Conservation (phyloP, 2,888 invertebrate genomes). For the Reticulitermes lucifugus region DNA sequence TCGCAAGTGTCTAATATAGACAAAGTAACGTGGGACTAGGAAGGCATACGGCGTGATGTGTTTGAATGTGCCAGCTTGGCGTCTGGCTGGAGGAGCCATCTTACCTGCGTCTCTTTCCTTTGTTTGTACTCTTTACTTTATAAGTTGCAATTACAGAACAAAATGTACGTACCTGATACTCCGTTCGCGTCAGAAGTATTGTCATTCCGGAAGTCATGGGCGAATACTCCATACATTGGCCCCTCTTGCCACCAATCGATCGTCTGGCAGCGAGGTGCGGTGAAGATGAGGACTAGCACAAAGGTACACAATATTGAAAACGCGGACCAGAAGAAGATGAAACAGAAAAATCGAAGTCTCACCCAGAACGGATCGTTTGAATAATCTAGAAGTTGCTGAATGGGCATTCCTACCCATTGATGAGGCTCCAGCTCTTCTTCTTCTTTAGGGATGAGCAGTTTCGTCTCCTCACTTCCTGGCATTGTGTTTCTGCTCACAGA, state of each 20-base stretch:
- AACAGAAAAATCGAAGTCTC: conserved; percentile 19
- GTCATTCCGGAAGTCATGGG: neutral
- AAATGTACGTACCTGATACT: neutral
- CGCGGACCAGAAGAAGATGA: conserved; percentile 9
- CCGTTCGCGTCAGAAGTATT: neutral
- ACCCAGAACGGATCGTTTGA: conserved; percentile 42
- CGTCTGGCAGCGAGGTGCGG: conserved; percentile 36
- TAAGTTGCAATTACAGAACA: neutral
- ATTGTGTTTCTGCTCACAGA: neutral
- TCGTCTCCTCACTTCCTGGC: neutral
- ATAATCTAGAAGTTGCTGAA: conserved; percentile 16
- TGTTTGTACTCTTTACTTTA: neutral
- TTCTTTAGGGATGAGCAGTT: conserved; percentile 27
- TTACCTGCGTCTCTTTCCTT: no score
- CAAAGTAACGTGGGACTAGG: no score
- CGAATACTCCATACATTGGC: conserved; percentile 22
- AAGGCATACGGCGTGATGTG: no score
- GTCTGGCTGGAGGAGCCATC: no score
- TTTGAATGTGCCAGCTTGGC: no score
- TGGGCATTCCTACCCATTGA: conserved; percentile 23
- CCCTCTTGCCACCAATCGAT: conserved; percentile 43
- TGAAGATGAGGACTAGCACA: conserved; percentile 16
- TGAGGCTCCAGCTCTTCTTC: neutral
- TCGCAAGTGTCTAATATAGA: no score
- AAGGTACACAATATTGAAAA: conserved; percentile 8